phyloP scores from a whole-genome alignment of 2,888 invertebrate species.

The Melinaea marsaeus region DNA sequence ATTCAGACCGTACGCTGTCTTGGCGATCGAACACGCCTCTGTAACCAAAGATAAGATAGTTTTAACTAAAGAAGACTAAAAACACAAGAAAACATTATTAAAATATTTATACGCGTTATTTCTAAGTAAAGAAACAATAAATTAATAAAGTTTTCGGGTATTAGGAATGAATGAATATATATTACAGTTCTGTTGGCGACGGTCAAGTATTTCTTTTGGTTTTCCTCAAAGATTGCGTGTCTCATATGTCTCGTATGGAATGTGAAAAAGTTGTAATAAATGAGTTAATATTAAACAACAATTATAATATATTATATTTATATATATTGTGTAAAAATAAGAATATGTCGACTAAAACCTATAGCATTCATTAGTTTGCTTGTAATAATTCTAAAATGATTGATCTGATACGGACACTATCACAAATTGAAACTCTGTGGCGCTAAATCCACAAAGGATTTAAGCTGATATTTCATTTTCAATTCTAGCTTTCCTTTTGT shows the following conservation, averaged over 20 bases:
- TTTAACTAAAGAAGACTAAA: not conserved
- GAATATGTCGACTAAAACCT: too few relatives aligned
- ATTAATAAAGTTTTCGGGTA: not conserved
- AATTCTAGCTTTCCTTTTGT: not conserved
- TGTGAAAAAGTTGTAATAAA: constrained; percentile 19
- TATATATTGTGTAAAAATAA: too few relatives aligned
- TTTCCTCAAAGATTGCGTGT: constrained; percentile 1
- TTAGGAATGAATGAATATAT: not conserved
- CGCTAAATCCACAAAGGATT: too few relatives aligned
- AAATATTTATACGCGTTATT: not conserved
- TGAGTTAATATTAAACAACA: constrained; percentile 16
- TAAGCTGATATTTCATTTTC: too few relatives aligned
- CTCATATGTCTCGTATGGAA: constrained; percentile 17
- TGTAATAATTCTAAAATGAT: too few relatives aligned
- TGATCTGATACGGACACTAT: too few relatives aligned
- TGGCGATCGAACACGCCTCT: constrained; percentile 93
- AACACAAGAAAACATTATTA: too few relatives aligned
- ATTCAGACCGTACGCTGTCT: constrained; percentile 92
- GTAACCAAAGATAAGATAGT: constrained; percentile 41
- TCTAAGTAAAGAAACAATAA: not conserved
- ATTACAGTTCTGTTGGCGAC: not conserved
- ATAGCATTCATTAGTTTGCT: too few relatives aligned
- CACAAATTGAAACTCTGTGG: too few relatives aligned
- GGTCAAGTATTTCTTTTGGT: not conserved
- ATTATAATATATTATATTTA: too few relatives aligned